Evolutionary conservation across 2,113 vertebrate species (phyloP).

Genomic region (Bungarus multicinctus): DNA sequence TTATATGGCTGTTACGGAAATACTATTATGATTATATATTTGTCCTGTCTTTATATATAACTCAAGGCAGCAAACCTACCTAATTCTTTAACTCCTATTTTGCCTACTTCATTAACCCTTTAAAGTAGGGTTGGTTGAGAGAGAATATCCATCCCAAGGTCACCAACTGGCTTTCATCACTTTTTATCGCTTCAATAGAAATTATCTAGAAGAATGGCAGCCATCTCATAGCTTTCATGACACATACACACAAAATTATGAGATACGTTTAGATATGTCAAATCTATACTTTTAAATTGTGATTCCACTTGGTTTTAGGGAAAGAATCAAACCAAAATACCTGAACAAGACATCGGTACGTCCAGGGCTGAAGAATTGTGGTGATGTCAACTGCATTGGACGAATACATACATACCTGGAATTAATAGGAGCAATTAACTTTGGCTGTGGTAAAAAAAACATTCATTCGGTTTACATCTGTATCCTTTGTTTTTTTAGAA

Average conservation of each 20-base stretch:
- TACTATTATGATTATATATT: not conserved
- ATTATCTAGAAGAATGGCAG: not conserved
- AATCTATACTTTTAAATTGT: constrained; percentile 23
- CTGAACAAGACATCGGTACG: constrained; percentile 98
- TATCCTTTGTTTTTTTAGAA: not conserved
- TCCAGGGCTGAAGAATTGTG: constrained; percentile 95
- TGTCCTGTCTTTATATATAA: not conserved
- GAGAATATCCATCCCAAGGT: not conserved
- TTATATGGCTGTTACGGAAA: not conserved
- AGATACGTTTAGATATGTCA: not conserved
- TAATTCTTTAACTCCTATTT: not conserved
- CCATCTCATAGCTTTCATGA: not conserved
- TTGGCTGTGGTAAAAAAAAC: constrained; percentile 85
- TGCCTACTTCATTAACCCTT: not conserved
- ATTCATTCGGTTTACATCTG: not conserved
- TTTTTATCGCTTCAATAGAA: not conserved
- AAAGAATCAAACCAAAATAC: constrained; percentile 89
- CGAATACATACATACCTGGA: constrained; percentile 97
- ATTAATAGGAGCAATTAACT: constrained; percentile 95
- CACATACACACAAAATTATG: too few species aligned
- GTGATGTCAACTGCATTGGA: constrained; percentile 98
- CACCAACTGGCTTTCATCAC: not conserved
- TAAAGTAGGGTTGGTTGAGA: not conserved
- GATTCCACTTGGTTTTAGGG: constrained; percentile 71
- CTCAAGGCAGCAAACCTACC: not conserved